Evolutionary conservation across 2,888 invertebrate species (phyloP), one percentile per base, ranked within the genome.

Genomic region (Tetranychus truncatus): DNA sequence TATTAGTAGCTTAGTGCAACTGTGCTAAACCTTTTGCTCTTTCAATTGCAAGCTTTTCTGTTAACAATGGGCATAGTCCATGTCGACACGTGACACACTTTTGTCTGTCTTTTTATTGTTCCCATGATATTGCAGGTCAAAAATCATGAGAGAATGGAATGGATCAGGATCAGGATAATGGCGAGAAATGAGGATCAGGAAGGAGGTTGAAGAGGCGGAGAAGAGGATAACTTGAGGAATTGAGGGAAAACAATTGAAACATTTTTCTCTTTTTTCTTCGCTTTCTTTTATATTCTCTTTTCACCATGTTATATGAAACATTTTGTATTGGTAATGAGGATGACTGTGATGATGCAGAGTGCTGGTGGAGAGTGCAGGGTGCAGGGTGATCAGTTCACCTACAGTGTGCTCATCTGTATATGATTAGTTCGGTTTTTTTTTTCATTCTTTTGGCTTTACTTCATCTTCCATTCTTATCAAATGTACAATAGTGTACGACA

Each of bases 121-220:
- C 34, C 20, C 69, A 69, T 69, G 69, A 69, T 20, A 69, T 18
- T 20, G 67, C 9, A n/a, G 34, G 69, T 21, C n/a, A 69, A 69
- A 21, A 69, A 69, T 69, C 21, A 24, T 69, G 69, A 67, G 67
- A 67, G 66, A 66, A n/a, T 18, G 67, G 24, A 21, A 67, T 67
- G 67, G n/a, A n/a, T 18, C 15, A 65, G n/a, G 67, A 21, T 67
- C 20, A 67, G 67, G 67, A n/a, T 67, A n/a, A 67, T 67, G 67
- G 9, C 4, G 67, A 67, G 67, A 21, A 67, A 67, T 11, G 21
- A 18, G 67, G 20, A 67, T 11, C 8, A 67, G 21, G 67, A 18
- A n/a, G 67, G 55, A 15, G 55, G 55, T 55, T 55, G 55, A 55
- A 55, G 55, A 55, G 34, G 34, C 34, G 34, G 34, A 34, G 34